phyloP scores from a whole-genome alignment of 1,140 invertebrate genomes.

The Andricus grossulariae region DNA sequence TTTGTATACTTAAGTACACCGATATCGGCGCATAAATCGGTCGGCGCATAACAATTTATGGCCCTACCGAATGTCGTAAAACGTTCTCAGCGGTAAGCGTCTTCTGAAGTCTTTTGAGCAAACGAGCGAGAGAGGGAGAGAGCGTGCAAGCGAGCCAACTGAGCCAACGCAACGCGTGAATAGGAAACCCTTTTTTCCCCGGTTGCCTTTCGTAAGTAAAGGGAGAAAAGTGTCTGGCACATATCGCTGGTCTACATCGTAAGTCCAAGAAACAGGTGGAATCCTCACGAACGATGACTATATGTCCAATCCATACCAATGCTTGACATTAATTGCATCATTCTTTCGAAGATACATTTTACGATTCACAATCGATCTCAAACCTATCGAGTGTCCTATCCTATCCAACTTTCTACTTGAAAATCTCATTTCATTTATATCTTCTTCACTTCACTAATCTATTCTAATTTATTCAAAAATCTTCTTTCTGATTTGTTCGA shows the following conservation, averaged over 20 bases:
- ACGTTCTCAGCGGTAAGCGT: conserved; percentile 48
- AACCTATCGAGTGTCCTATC: too few species aligned
- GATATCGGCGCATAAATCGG: conserved; percentile 68
- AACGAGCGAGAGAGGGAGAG: conserved; percentile 6
- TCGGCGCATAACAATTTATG: conserved; percentile 62
- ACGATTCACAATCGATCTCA: not conserved
- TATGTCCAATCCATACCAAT: conserved; percentile 2
- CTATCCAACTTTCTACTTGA: not conserved
- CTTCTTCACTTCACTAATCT: not conserved
- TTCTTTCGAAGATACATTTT: not conserved
- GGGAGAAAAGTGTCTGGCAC: conserved; percentile 13
- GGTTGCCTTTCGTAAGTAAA: conserved; percentile 28
- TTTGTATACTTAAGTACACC: conserved; percentile 66
- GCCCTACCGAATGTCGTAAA: conserved; percentile 67
- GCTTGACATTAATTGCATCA: not conserved
- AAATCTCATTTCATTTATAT: not conserved
- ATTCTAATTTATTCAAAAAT: conserved; percentile 8
- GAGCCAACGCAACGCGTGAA: conserved; percentile 3
- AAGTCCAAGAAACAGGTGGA: conserved; percentile 16
- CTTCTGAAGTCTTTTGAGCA: conserved; percentile 40
- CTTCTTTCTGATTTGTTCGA: not conserved
- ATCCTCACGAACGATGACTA: conserved; percentile 7
- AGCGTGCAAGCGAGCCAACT: not conserved
- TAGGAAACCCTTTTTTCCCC: conserved; percentile 24
- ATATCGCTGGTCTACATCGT: conserved; percentile 15